Evolutionary conservation across 2,797 vertebrate genomes (phyloP).

Genomic region (Babyrousa celebensis): DNA sequence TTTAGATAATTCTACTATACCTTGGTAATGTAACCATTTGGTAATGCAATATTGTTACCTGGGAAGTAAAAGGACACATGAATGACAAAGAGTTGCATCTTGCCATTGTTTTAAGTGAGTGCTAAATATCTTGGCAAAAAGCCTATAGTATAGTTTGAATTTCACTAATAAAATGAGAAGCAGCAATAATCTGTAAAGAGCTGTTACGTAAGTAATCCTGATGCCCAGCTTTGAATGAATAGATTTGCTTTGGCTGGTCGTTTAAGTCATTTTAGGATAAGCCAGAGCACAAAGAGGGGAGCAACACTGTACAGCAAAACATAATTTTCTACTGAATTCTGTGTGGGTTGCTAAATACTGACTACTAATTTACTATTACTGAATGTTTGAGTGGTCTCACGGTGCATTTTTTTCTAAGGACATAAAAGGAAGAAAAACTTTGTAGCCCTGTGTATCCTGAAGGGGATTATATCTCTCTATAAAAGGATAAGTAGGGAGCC

Average conservation of each 20-base stretch:
- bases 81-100: slow-evolving; percentile 65
- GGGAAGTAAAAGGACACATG: slow-evolving; percentile 57
- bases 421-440: slow-evolving; percentile 65
- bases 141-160: slow-evolving; percentile 76
- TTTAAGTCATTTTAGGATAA: slow-evolving; percentile 76
- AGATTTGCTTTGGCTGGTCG: slow-evolving; percentile 62
- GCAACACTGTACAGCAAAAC: not conserved
- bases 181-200: slow-evolving; percentile 87
- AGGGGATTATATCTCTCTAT: slow-evolving; percentile 9
- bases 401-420: slow-evolving; percentile 55
- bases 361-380: slow-evolving; percentile 32
- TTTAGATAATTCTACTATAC: slow-evolving; percentile 85
- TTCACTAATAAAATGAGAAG: slow-evolving; percentile 87
- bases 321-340: slow-evolving; percentile 63
- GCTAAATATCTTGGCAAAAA: slow-evolving; percentile 80
- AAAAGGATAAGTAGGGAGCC: not conserved
- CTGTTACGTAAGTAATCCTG: slow-evolving; percentile 88
- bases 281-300: slow-evolving; percentile 28
- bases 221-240: slow-evolving; percentile 80
- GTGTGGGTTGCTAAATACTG: slow-evolving; percentile 8
- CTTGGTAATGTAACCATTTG: slow-evolving; percentile 44
- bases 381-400: slow-evolving; percentile 31
- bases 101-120: slow-evolving; percentile 72
- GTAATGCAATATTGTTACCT: slow-evolving; percentile 44
- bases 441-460: not conserved